Percentiles rank a stretch among this genome's conserved stretches.
Conservation (phyloP, 2,797 vertebrate species). For the Phoeniculus purpureus region DNA sequence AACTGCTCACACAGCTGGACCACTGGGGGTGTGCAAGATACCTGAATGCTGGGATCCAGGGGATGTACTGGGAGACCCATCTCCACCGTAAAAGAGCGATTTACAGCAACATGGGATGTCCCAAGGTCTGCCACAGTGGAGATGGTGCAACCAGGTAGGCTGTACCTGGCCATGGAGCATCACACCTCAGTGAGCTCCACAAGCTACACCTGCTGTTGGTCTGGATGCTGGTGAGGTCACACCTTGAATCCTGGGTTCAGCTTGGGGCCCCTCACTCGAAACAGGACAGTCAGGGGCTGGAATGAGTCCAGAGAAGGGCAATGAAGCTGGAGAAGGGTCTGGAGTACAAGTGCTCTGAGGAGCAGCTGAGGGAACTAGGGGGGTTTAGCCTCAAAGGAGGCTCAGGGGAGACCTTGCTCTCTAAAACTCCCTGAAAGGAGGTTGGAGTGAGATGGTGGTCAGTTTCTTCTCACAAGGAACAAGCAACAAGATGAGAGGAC, state of each 20-base stretch:
- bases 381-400: no score
- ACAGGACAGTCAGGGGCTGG: neutral
- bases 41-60: fast-evolving
- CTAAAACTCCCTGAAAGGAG: no score
- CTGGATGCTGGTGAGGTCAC: neutral
- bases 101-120: fast-evolving
- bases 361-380: no score
- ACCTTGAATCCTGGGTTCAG: neutral
- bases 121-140: no score
- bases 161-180: neutral
- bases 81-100: fast-evolving
- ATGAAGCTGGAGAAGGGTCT: no score
- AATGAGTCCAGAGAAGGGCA: neutral
- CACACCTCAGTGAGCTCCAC: fast-evolving
- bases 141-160: no score
- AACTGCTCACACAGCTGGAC: fast-evolving
- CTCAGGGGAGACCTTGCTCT: no score
- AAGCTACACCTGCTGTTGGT: neutral
- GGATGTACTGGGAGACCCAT: neutral
- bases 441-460: no score
- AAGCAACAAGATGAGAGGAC: no score
- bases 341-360: no score
- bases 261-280: neutral
- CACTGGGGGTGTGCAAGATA: neutral
- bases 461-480: no score